Base-by-base conservation (phyloP, 1,140 invertebrate species). In the Pentalonia nigronervosa region DNA sequence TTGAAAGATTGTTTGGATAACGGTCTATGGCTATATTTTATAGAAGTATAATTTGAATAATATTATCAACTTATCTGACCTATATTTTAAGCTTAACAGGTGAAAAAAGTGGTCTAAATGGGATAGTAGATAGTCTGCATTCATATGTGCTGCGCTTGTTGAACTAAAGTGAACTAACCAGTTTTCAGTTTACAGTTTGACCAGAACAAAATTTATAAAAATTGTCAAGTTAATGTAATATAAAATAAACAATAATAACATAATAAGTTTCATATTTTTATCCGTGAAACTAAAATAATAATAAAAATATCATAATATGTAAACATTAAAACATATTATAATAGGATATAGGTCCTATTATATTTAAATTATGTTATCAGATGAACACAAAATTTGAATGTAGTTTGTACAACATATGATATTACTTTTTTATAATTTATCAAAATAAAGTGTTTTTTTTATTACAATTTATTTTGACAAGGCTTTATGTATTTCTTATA, bases 151-250 rank as follows among this genome's bases (percentile, higher is more conserved):
- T 21, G n/a, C 7, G 87, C 34, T 25, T 50, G n/a, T 53, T 89
- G 30, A 89, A 89, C 48, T 50, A 36, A 1, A 89, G 87, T 53
- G 48, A 89, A 20, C n/a, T 7, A 89, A 89, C 87, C 48, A 89
- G 48, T 89, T 89, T 88, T 89, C 60, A n/a, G 11, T 76, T 76
- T 76, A 76, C 60, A 76, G 14, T 34, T 53, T 89, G n/a, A 36
- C n/a, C 48, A 17, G n/a, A 86, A n/a, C 20, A 47, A 88, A 48
- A 88, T 34, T n/a, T 20, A 50, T n/a, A 88, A 34, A 88, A 88
- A 36, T 76, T 76, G 30, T 76, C n/a, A 83, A 41, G 36, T 41
- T 20, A 41, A 36, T 7, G 23, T 8, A 36, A 1, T 20, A 36
- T 36, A 83, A 67, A n/a, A 67, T 30, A 30, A 67, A 67, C 25